These are phyloP conservation scores for Cremastinae sp. DNA, from an alignment of 2,888 invertebrate species.

Conservation along the genomic window DNA sequence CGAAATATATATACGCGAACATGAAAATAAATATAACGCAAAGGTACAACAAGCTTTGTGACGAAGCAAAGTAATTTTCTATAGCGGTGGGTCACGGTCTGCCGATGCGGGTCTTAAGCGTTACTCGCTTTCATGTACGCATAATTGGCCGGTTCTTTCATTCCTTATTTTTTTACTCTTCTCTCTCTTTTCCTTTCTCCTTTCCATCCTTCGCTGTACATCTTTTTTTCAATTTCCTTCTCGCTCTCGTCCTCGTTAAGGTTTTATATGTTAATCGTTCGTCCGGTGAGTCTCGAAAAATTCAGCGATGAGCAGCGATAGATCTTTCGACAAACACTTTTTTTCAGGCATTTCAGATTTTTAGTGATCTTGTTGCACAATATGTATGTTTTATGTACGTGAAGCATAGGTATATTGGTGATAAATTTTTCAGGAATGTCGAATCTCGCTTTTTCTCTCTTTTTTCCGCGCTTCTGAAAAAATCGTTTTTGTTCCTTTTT, in stretches of 20 bases:
- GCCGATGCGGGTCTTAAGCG: constrained; percentile 47
- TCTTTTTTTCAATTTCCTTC: constrained; percentile 16
- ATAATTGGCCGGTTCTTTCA: constrained; percentile 57
- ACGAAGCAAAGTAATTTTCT: constrained; percentile 53
- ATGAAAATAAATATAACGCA: background rate
- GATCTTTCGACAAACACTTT: constrained; percentile 8
- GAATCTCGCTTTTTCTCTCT: too few relatives aligned
- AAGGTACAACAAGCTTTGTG: constrained; percentile 39
- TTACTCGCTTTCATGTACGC: constrained; percentile 39
- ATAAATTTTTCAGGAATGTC: too few relatives aligned
- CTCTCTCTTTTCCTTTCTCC: constrained; percentile 21
- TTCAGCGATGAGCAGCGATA: background rate
- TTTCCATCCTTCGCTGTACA: background rate
- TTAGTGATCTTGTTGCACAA: too few relatives aligned
- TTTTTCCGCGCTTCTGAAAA: background rate
- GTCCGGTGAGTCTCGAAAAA: constrained; percentile 7
- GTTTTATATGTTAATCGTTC: constrained; percentile 68
- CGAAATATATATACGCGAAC: background rate
- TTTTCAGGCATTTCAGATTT: background rate
- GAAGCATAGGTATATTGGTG: too few relatives aligned
- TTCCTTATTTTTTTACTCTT: constrained; percentile 36
- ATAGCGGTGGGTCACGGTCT: constrained; percentile 55
- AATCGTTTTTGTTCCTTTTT: constrained; percentile 1
- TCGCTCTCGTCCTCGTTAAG: constrained; percentile 62
- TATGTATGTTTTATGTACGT: too few relatives aligned